Evolutionary conservation across 2,797 vertebrate genomes (phyloP).

Genomic region (Rhinella marina): DNA sequence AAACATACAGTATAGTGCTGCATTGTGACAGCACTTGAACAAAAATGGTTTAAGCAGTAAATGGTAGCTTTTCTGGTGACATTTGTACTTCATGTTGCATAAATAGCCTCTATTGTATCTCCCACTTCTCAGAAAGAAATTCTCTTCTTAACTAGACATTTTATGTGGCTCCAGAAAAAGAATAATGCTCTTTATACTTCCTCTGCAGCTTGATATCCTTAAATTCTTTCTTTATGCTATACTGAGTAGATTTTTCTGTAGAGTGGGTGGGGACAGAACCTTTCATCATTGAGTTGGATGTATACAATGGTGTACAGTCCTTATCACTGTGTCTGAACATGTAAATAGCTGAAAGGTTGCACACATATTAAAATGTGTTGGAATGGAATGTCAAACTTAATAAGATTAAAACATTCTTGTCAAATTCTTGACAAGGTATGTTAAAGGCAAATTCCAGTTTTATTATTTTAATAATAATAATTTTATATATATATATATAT

Average conservation of each 20-base stretch:
- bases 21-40: not conserved
- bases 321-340: slow-evolving; percentile 39
- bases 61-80: not conserved
- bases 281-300: not conserved
- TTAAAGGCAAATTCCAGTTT: not conserved
- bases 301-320: not conserved
- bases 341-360: slow-evolving; percentile 40
- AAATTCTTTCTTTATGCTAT: not conserved
- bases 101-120: slow-evolving; percentile 46
- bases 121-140: slow-evolving; percentile 34
- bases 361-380: slow-evolving; percentile 40
- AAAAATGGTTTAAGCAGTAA: not conserved
- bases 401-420: not conserved
- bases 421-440: slow-evolving; percentile 20
- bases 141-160: slow-evolving; percentile 25
- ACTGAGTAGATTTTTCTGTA: not conserved
- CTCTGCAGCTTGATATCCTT: slow-evolving; percentile 5
- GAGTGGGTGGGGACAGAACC: not conserved
- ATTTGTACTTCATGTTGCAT: not conserved
- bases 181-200: slow-evolving; percentile 22
- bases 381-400: slow-evolving; percentile 29
- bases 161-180: slow-evolving; percentile 15
- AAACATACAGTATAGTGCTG: not conserved
- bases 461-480: too few relatives aligned
- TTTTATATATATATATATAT: too few relatives aligned